Evolutionary conservation across 2,113 vertebrate species (phyloP).

Genomic region (Anhinga rufa): DNA sequence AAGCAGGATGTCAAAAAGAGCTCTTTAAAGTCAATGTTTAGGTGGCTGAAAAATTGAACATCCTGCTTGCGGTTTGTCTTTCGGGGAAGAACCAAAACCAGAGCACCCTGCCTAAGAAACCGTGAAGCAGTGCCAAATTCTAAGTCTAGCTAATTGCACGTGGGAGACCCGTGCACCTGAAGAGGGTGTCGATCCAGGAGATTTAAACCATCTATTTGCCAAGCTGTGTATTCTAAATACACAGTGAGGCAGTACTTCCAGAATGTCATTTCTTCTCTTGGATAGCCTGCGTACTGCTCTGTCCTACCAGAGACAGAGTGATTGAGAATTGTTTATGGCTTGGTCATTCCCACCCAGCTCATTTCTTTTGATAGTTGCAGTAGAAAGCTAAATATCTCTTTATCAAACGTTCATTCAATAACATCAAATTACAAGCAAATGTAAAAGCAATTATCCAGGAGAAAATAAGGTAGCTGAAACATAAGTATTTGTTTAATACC

Average conservation of each 20-base stretch:
- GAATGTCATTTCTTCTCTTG: background rate
- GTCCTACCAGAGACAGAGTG: background rate
- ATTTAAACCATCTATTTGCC: background rate
- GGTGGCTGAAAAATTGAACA: background rate
- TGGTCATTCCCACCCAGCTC: background rate
- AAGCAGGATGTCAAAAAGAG: background rate
- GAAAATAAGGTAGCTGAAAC: slow-evolving; percentile 8
- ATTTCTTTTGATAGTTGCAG: background rate
- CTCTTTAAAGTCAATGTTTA: background rate
- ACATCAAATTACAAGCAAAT: background rate
- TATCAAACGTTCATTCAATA: background rate
- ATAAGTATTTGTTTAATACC: slow-evolving; percentile 7
- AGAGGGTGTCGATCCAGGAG: background rate
- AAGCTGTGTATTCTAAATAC: background rate
- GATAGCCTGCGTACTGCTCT: rapidly evolving
- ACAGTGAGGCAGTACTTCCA: background rate
- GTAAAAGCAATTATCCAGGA: background rate
- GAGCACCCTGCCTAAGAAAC: background rate
- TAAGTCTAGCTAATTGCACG: rapidly evolving
- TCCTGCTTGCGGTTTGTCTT: background rate
- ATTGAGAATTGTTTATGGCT: rapidly evolving
- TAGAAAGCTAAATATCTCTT: background rate
- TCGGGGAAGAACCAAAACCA: background rate
- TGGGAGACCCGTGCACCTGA: background rate
- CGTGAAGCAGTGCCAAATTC: background rate